Evolutionary conservation across 2,113 vertebrate genomes (phyloP), one percentile per base, ranked within the genome.

Genomic region (Nothobranchius kuhntae): DNA sequence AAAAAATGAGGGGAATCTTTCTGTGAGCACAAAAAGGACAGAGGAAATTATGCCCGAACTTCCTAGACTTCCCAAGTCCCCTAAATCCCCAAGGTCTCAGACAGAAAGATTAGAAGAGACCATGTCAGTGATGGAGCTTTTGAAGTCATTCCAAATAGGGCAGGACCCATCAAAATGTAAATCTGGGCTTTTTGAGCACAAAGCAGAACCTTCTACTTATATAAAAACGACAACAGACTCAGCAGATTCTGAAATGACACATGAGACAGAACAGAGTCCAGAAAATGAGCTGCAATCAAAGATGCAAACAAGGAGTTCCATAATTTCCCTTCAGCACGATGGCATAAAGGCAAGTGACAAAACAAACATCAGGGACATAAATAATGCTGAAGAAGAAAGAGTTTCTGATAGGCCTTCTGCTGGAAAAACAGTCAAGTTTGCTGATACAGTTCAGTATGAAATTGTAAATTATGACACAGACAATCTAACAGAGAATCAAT

Each of bases 131-230:
- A 94, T 91, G 65, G 98, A 99, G 42, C 71, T 99, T 71, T 95
- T 99, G 96, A 97, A 93, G 90, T 95, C 96, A 11, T 99, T 99
- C 82, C 97, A 99, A 73, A 96, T 94, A 9, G 97, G 97, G 12
- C 94, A 98, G 73, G 96, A 98, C 80, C 96, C 96, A 0, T 99
- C 98, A 53, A 98, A 98, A 81, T 94, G 90, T 71, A 93, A 94
- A 86, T 89, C 93, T 0, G 95, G 96, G 15, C 94, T 98, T 61
- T 99, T 99, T 91, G 96, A 98, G 76, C 95, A 98, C 86, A 95
- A 94, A 84, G 86, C 82, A 26, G 24, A 84, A 13, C n/a, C 73
- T 36, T 60, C 72, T 46, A 50, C 92, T 26, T 15, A 53, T 68
- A 53, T 40, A 50, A 69, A 75, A 62, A 63, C 76, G 47, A 57